Conservation (phyloP, 2,113 vertebrate genomes). For the Apus apus region DNA sequence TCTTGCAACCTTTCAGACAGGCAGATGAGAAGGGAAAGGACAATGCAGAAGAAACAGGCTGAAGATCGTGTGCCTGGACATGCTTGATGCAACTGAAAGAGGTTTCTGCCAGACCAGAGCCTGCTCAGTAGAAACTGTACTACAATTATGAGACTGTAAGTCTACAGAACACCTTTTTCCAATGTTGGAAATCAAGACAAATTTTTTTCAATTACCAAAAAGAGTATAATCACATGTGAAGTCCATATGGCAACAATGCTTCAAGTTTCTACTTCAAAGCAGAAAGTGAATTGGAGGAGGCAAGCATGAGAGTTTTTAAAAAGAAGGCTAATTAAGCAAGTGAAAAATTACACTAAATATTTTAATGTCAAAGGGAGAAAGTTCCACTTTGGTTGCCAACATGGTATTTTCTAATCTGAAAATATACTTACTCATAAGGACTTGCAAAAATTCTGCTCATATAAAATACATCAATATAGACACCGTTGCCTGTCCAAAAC, state of each 20-base stretch:
- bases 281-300: not conserved
- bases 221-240: not conserved
- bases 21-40: not conserved
- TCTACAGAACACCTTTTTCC: not conserved
- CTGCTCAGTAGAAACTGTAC: not conserved
- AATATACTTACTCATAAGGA: conserved; percentile 55
- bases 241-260: not conserved
- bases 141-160: not conserved
- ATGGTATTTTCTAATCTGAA: not conserved
- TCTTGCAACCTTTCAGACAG: not conserved
- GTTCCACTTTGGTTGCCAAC: not conserved
- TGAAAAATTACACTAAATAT: not conserved
- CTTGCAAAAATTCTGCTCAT: conserved; percentile 49
- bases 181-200: not conserved
- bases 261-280: not conserved
- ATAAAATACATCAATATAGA: conserved; percentile 25
- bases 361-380: not conserved
- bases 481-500: conserved; percentile 47
- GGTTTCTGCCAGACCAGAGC: not conserved
- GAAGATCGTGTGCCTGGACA: not conserved
- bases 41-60: not conserved
- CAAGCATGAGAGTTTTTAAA: not conserved
- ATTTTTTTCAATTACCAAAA: not conserved
- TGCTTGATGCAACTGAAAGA: not conserved
- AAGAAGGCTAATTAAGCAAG: not conserved